phyloP scores from a whole-genome alignment of 53 echinoderm and acorn worm genomes.

The Antedon mediterranea region DNA sequence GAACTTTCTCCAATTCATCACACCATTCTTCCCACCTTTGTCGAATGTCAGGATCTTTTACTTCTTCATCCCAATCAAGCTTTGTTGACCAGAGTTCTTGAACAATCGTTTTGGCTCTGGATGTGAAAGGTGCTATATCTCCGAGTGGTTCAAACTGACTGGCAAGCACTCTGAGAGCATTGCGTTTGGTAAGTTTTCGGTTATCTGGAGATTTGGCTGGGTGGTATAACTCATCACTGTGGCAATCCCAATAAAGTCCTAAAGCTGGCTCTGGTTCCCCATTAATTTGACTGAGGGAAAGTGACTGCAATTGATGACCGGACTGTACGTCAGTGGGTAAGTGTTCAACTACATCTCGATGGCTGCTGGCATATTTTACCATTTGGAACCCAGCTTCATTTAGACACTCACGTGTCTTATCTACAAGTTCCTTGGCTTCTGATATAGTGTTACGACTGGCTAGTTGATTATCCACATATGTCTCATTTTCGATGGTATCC shows the following conservation, averaged over 20 bases:
- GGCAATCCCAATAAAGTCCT: conserved; percentile 5
- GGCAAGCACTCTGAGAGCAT: neutral
- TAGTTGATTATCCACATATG: conserved; percentile 4
- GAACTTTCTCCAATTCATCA: neutral
- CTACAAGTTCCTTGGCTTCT: neutral
- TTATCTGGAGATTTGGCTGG: conserved; percentile 1
- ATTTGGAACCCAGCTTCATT: conserved; percentile 8
- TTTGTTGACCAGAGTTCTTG: neutral
- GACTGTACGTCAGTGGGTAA: neutral
- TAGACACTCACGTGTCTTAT: conserved; percentile 3
- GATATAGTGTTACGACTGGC: neutral
- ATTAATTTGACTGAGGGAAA: conserved; percentile 1
- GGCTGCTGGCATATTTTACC: conserved; percentile 13
- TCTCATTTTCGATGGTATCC: neutral
- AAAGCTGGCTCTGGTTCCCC: conserved; percentile 6
- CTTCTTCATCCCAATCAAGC: conserved; percentile 5
- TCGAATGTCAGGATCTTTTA: neutral
- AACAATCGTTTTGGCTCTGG: conserved; percentile 5
- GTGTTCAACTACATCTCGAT: neutral
- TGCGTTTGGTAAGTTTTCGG: neutral
- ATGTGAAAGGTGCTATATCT: conserved; percentile 1
- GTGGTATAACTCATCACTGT: conserved; percentile 5
- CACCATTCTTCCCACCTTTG: conserved; percentile 4
- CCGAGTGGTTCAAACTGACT: conserved; percentile 12
- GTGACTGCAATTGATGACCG: neutral